A percentile compares a stretch with the other conserved stretches of the same genome.
These are phyloP conservation scores for Stegodyphus mimosarum DNA, from an alignment of 1,140 invertebrate species.

Conservation along the genomic window DNA sequence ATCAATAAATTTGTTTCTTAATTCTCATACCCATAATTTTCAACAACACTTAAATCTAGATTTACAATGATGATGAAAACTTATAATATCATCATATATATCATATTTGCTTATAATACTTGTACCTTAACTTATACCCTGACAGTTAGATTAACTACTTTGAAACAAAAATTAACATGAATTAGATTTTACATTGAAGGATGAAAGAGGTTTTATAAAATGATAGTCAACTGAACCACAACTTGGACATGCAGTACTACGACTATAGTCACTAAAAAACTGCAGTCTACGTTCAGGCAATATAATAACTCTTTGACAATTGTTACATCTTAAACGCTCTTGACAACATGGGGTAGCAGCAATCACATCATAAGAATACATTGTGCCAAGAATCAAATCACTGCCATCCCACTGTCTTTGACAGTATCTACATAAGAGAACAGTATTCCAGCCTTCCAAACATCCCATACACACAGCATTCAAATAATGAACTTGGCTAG, in stretches of 20 bases:
- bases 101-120: not conserved
- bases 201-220: slow-evolving; percentile 88
- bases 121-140: not conserved
- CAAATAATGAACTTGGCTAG: slow-evolving; percentile 83
- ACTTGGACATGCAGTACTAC: slow-evolving; percentile 88
- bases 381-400: slow-evolving; percentile 91
- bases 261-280: slow-evolving; percentile 96
- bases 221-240: slow-evolving; percentile 91
- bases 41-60: not conserved
- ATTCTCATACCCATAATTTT: not conserved
- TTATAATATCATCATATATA: not conserved
- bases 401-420: slow-evolving; percentile 90
- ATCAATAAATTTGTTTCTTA: not conserved
- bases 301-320: slow-evolving; percentile 85
- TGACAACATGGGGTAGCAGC: slow-evolving; percentile 95
- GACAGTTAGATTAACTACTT: not conserved
- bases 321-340: slow-evolving; percentile 91
- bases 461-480: slow-evolving; percentile 94
- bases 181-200: slow-evolving; percentile 38
- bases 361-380: slow-evolving; percentile 98
- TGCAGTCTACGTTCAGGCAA: slow-evolving; percentile 83
- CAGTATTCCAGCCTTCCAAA: slow-evolving; percentile 80
- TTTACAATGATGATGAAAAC: not conserved
- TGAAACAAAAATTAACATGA: slow-evolving; percentile 30
- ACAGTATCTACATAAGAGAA: slow-evolving; percentile 83